Evolutionary conservation across 2,888 invertebrate genomes (phyloP).

Genomic region (Malthinus seriepunctatus): DNA sequence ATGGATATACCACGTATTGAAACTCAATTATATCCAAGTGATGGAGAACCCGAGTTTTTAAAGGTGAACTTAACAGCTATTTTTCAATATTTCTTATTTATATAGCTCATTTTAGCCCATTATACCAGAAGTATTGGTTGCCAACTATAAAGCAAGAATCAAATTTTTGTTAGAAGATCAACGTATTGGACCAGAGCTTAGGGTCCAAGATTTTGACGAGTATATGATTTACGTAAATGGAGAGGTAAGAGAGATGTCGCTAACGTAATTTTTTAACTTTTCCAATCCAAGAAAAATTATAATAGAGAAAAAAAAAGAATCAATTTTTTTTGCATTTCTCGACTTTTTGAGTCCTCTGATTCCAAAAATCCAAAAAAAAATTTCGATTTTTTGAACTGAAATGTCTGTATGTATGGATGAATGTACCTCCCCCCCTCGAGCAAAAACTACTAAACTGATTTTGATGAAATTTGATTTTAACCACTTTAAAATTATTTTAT

Average conservation of each 20-base stretch:
- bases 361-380: no score
- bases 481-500: no score
- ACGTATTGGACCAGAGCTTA: slow-evolving; percentile 71
- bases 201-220: slow-evolving; percentile 79
- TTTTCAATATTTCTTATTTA: background rate
- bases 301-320: no score
- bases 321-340: no score
- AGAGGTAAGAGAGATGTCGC: slow-evolving; percentile 56
- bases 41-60: slow-evolving; percentile 44
- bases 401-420: no score
- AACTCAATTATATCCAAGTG: slow-evolving; percentile 74
- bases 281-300: no score
- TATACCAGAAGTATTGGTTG: slow-evolving; percentile 71
- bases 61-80: slow-evolving; percentile 39
- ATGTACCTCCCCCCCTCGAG: no score
- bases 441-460: no score
- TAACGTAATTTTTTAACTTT: background rate
- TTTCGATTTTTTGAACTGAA: no score
- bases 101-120: slow-evolving; percentile 68
- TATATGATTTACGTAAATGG: slow-evolving; percentile 78
- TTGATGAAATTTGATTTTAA: no score
- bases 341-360: no score
- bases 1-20: slow-evolving; percentile 77
- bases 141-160: slow-evolving; percentile 64
- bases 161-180: slow-evolving; percentile 69